These are phyloP conservation scores for Eupleurogrammus muticus DNA, from an alignment of 2,797 vertebrate species.

Conservation along the genomic window DNA sequence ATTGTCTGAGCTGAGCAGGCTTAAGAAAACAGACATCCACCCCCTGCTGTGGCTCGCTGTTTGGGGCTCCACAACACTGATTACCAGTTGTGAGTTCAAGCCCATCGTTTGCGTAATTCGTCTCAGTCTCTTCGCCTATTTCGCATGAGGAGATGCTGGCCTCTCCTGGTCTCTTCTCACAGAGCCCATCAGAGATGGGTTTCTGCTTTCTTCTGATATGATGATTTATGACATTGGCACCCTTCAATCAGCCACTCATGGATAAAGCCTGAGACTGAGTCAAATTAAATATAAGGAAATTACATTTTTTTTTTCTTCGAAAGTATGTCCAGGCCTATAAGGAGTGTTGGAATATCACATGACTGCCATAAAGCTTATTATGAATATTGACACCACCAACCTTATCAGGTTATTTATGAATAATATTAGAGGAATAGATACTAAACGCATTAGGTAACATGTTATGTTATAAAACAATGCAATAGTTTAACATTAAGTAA, in stretches of 20 bases:
- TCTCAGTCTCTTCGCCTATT: conserved; percentile 22
- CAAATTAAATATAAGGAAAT: conserved; percentile 57
- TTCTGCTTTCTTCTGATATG: conserved; percentile 54
- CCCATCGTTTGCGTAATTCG: conserved; percentile 19
- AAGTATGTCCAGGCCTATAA: conserved; percentile 40
- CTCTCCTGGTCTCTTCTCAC: conserved; percentile 13
- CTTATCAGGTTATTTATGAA: conserved; percentile 21
- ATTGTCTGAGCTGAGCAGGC: conserved; percentile 48
- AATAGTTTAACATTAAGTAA: too few relatives aligned
- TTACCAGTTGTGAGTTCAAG: conserved; percentile 37
- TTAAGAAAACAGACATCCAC: conserved; percentile 56
- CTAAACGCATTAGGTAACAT: conserved; percentile 3
- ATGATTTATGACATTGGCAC: conserved; percentile 55
- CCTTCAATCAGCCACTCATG: conserved; percentile 38
- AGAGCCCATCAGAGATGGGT: conserved; percentile 47
- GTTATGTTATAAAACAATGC: conserved; percentile 18
- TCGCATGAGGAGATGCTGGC: conserved; percentile 24
- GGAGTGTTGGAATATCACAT: conserved; percentile 32
- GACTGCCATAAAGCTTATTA: conserved; percentile 48
- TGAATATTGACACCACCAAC: conserved; percentile 18
- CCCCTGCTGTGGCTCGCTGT: conserved; percentile 53
- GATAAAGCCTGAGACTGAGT: conserved; percentile 45
- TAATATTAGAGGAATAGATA: conserved; percentile 2
- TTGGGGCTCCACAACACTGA: conserved; percentile 47
- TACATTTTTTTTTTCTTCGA: conserved; percentile 57